Conservation (phyloP, 2,888 invertebrate genomes). For the Andrena marginata region DNA sequence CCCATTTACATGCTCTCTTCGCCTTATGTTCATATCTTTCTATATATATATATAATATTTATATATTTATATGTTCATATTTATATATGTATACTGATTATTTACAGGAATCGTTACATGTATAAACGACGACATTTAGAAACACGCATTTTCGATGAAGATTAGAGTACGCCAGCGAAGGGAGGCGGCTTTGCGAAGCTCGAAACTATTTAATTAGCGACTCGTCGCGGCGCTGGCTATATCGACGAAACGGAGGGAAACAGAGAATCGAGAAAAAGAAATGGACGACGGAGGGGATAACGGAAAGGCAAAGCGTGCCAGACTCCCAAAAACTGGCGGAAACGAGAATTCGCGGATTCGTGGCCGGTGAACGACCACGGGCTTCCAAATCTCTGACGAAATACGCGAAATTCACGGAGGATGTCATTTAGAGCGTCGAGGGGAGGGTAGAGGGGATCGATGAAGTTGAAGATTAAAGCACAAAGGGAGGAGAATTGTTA, state of each 20-base stretch:
- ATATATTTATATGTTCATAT: slow-evolving; percentile 49
- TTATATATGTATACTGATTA: slow-evolving; percentile 64
- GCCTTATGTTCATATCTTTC: slow-evolving; percentile 36
- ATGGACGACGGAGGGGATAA: background rate
- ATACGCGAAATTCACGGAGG: slow-evolving; percentile 25
- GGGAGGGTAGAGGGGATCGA: slow-evolving; percentile 25
- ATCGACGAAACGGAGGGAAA: background rate
- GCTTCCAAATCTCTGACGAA: slow-evolving; percentile 33
- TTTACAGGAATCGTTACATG: slow-evolving; percentile 66
- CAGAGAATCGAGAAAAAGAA: background rate
- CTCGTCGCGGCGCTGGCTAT: background rate
- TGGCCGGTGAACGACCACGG: background rate
- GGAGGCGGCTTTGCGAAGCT: slow-evolving; percentile 4
- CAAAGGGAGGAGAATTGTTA: background rate
- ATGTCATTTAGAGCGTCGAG: slow-evolving; percentile 35
- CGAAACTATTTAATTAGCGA: background rate
- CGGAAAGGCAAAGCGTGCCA: background rate
- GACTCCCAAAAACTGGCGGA: background rate
- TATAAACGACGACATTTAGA: slow-evolving; percentile 65
- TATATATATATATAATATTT: slow-evolving; percentile 23
- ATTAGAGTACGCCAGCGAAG: slow-evolving; percentile 36
- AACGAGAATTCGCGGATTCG: slow-evolving; percentile 9
- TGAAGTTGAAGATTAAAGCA: background rate
- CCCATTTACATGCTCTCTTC: slow-evolving; percentile 56
- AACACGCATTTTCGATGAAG: slow-evolving; percentile 48